These are phyloP conservation scores for Syrista parreyssii DNA, from an alignment of 2,888 invertebrate species.

Conservation along the genomic window DNA sequence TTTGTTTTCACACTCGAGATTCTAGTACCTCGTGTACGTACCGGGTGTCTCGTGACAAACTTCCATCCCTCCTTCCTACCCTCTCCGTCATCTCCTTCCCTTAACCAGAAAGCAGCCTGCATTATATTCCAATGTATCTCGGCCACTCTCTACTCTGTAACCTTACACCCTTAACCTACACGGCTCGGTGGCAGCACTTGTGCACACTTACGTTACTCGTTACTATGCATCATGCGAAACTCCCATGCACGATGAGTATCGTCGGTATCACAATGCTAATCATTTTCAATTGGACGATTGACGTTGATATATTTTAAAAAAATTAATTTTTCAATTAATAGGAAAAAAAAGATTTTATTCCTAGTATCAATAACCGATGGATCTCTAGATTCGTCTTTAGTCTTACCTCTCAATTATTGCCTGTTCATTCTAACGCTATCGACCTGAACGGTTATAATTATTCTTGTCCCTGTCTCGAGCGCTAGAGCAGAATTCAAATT, in stretches of 20 bases:
- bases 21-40: constrained; percentile 5
- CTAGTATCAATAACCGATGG: too few relatives aligned
- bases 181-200: constrained; percentile 7
- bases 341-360: too few relatives aligned
- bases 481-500: background rate
- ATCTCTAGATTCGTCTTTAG: too few relatives aligned
- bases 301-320: too few relatives aligned
- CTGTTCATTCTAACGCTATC: too few relatives aligned
- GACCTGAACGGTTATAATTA: too few relatives aligned
- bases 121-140: background rate
- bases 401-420: background rate
- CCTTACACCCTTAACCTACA: constrained; percentile 11
- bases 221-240: background rate
- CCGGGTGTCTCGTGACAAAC: background rate
- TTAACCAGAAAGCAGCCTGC: background rate
- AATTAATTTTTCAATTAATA: background rate
- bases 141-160: background rate
- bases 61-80: background rate
- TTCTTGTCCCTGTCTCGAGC: background rate
- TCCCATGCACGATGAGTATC: background rate
- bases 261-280: background rate
- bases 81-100: background rate
- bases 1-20: constrained; percentile 22
- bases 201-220: background rate
- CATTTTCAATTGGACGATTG: too few relatives aligned